Base-by-base conservation (phyloP, 2,113 vertebrate species). In the Trematomus loennbergii region DNA sequence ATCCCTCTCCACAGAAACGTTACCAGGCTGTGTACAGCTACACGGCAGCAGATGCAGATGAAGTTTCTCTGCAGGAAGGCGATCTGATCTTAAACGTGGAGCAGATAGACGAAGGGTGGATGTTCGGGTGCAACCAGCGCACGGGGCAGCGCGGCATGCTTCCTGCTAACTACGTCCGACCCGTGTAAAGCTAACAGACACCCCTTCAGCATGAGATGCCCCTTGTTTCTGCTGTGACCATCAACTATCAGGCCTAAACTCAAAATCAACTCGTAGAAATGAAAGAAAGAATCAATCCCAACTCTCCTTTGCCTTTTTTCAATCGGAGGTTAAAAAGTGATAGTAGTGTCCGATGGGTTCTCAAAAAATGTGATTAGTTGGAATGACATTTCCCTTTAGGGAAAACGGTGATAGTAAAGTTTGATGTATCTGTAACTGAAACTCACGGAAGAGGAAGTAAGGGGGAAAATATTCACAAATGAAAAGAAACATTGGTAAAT, bases 101-200 rank as follows among this genome's bases (percentile, higher is more conserved):
- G 95, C 96, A 95, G 82, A 98, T 99, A 2, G 97, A 99, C 0
- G 97, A 98, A 0, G 98, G 98, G 0, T 99, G 97, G 98, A 96
- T 99, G 96, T 99, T 97, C 0, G 98, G 98, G 61, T 96, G 95
- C 4, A 98, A 99, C 93, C 97, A 97, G 94, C 97, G 98, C 91
- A 98, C 97, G 0, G 97, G 97, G 0, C 96, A 98, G 93, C 96
- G 96, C 0, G 97, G 98, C 1, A 96, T 99, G 97, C 96, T 99
- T 40, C 98, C 97, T 0, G 96, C 97, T 65, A 99, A 99, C 94
- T 99, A 98, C 5, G 96, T 99, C 79, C 96, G 97, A 89, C 94
- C 96, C 18, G 90, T 98, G 83, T 99, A 83, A 95, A 59, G 52
- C 64, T 2, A 4, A 43, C 0, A 17, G 8, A 73, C 68, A 62